These are phyloP conservation scores for Pachyramphus minor DNA, from an alignment of 2,113 vertebrate genomes.

Conservation along the genomic window DNA sequence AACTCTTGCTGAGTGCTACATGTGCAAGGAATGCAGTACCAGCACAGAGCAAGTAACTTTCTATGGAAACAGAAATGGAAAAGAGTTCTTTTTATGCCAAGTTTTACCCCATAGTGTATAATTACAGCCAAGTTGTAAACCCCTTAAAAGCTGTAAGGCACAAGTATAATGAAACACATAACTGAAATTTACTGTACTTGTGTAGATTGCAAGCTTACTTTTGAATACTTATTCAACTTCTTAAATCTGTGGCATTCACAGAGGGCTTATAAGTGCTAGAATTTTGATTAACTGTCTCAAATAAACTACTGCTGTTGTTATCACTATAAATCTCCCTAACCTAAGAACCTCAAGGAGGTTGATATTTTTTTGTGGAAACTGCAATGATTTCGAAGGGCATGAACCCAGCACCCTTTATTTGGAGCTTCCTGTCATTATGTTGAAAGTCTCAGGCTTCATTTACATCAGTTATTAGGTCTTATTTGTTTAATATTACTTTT, in stretches of 20 bases:
- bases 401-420: constrained; percentile 12
- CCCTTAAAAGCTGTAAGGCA: constrained; percentile 65
- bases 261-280: constrained; percentile 59
- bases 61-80: constrained; percentile 41
- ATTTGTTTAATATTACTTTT: constrained; percentile 30
- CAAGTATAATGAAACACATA: constrained; percentile 68
- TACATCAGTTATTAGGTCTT: neutral
- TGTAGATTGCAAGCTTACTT: constrained; percentile 26
- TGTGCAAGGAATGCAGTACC: neutral
- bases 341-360: neutral
- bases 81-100: constrained; percentile 52
- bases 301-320: constrained; percentile 58
- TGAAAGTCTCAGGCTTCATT: neutral
- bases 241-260: constrained; percentile 51
- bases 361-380: constrained; percentile 27
- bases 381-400: neutral
- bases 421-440: constrained; percentile 10
- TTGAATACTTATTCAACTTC: constrained; percentile 33
- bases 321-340: constrained; percentile 29
- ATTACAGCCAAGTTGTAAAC: constrained; percentile 64
- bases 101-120: constrained; percentile 50
- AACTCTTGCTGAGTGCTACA: neutral
- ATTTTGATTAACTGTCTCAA: constrained; percentile 63
- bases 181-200: constrained; percentile 52
- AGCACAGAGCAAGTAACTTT: constrained; percentile 44